Evolutionary conservation across 2,888 invertebrate species (phyloP).

Genomic region (Mythimna loreyi): DNA sequence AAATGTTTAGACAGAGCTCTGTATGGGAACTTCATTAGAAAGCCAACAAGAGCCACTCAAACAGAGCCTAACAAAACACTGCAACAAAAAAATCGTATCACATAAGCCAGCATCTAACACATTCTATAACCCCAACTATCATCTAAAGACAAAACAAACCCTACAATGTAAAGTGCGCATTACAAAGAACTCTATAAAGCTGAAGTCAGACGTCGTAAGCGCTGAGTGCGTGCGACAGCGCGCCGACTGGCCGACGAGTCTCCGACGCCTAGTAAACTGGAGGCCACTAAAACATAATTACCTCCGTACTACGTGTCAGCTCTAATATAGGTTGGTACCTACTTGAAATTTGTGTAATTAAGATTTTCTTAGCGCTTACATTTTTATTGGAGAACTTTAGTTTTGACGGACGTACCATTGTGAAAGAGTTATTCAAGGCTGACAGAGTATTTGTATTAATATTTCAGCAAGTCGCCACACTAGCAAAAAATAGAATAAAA

Average conservation of each 20-base stretch:
- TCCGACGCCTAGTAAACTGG: slow-evolving; percentile 68
- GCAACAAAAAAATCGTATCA: slow-evolving; percentile 1
- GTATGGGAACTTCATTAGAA: background rate
- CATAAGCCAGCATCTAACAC: slow-evolving; percentile 16
- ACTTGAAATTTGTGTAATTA: slow-evolving; percentile 46
- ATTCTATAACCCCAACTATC: background rate
- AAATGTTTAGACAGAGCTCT: background rate
- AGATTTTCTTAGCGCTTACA: slow-evolving; percentile 38
- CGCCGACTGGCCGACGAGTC: slow-evolving; percentile 48
- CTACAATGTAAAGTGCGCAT: slow-evolving; percentile 29
- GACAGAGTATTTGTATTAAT: background rate
- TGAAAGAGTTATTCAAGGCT: background rate
- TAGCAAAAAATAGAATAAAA: background rate
- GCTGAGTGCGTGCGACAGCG: slow-evolving; percentile 54
- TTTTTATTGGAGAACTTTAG: slow-evolving; percentile 41
- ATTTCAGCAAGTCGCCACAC: background rate
- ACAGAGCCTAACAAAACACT: background rate
- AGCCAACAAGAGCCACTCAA: slow-evolving; percentile 17
- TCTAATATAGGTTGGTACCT: slow-evolving; percentile 34
- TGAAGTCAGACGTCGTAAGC: slow-evolving; percentile 42
- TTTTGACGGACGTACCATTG: background rate
- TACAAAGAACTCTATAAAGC: slow-evolving; percentile 36
- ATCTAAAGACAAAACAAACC: slow-evolving; percentile 27
- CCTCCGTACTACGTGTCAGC: slow-evolving; percentile 66
- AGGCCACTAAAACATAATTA: slow-evolving; percentile 73